Evolutionary conservation across 2,888 invertebrate genomes (phyloP).

Genomic region (Rhyacophila evoluta): DNA sequence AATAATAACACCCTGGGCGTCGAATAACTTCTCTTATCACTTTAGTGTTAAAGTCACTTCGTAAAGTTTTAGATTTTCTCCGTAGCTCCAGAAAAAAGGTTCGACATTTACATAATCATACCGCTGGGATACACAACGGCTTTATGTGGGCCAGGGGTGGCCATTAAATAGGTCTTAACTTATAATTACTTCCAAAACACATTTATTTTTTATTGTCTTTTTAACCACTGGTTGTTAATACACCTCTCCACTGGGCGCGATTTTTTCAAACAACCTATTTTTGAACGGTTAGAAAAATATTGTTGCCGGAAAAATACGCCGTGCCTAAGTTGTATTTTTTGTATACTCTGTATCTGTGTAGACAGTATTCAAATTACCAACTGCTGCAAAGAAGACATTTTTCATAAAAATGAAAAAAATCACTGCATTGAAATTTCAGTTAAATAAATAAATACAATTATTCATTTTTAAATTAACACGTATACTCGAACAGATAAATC

Average conservation of each 20-base stretch:
- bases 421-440: too few relatives aligned
- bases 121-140: slow-evolving; percentile 27
- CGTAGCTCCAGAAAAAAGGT: slow-evolving; percentile 23
- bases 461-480: too few relatives aligned
- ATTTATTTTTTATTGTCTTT: slow-evolving; percentile 22
- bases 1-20: slow-evolving; percentile 4
- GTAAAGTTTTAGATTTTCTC: slow-evolving; percentile 28
- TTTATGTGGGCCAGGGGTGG: slow-evolving; percentile 7
- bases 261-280: not conserved
- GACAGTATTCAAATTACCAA: too few relatives aligned
- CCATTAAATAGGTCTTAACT: slow-evolving; percentile 22
- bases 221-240: slow-evolving; percentile 17
- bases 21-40: slow-evolving; percentile 30
- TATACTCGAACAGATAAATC: too few relatives aligned
- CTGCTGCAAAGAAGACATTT: too few relatives aligned
- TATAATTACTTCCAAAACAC: slow-evolving; percentile 24
- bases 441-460: too few relatives aligned
- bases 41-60: slow-evolving; percentile 29
- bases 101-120: slow-evolving; percentile 34
- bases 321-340: too few relatives aligned
- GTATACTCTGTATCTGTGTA: too few relatives aligned
- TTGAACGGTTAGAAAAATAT: not conserved
- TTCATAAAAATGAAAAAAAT: too few relatives aligned
- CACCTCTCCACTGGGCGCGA: not conserved
- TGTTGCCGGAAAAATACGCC: not conserved